Evolutionary conservation across 2,888 invertebrate genomes (phyloP).

Genomic region (Bugula neritina): DNA sequence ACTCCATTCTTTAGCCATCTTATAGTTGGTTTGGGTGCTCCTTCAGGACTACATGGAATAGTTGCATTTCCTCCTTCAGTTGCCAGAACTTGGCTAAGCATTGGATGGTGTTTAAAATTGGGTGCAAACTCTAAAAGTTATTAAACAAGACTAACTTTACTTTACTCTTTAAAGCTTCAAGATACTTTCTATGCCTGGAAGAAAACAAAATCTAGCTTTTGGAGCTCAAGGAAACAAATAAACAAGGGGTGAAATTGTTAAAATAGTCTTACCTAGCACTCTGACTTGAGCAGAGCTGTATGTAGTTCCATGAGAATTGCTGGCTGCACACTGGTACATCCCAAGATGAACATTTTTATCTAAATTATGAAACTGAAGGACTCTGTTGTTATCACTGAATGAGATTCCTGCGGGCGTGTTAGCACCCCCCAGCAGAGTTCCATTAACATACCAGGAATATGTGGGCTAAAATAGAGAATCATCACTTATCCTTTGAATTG

Average conservation of each 20-base stretch:
- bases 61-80: slow-evolving; percentile 86
- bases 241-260: no score
- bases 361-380: slow-evolving; percentile 33
- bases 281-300: slow-evolving; percentile 84
- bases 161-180: no score
- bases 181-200: no score
- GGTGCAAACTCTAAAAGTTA: slow-evolving; percentile 64
- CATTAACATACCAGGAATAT: slow-evolving; percentile 44
- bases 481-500: no score
- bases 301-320: slow-evolving; percentile 75
- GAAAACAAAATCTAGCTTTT: no score
- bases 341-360: slow-evolving; percentile 66
- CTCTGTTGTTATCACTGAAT: slow-evolving; percentile 33
- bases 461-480: slow-evolving; percentile 26
- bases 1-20: slow-evolving; percentile 35
- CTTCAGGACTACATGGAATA: slow-evolving; percentile 84
- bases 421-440: background rate
- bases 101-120: slow-evolving; percentile 79
- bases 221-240: no score
- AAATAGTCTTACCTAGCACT: slow-evolving; percentile 65
- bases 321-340: slow-evolving; percentile 90
- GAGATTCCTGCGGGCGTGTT: slow-evolving; percentile 15
- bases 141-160: no score
- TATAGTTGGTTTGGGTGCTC: slow-evolving; percentile 65
- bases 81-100: slow-evolving; percentile 84